These are phyloP conservation scores for Drosophila mayaguana DNA, from an alignment of 2,888 invertebrate species.

Conservation along the genomic window DNA sequence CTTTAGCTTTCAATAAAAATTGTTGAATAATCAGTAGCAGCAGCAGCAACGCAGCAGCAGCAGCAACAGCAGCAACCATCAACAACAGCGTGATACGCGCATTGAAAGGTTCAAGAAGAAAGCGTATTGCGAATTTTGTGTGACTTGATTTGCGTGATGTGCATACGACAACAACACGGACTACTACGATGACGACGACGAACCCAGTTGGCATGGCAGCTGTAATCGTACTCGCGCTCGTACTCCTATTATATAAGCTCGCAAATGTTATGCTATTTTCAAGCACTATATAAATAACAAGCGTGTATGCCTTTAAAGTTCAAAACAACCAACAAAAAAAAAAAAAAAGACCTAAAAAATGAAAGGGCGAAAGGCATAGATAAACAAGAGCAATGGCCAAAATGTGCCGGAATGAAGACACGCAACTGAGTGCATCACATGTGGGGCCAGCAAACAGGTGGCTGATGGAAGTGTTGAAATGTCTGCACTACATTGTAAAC, in stretches of 20 bases:
- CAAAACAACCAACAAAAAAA: slow-evolving; percentile 2
- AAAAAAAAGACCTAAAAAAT: slow-evolving; percentile 34
- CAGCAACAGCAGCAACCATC: slow-evolving; percentile 36
- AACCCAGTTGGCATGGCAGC: slow-evolving; percentile 45
- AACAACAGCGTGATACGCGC: slow-evolving; percentile 56
- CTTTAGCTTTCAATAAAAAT: slow-evolving; percentile 78
- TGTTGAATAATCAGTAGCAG: slow-evolving; percentile 73
- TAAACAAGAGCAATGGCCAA: slow-evolving; percentile 39
- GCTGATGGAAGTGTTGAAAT: slow-evolving; percentile 18
- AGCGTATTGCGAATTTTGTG: slow-evolving; percentile 65
- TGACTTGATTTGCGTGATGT: slow-evolving; percentile 81
- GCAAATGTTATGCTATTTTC: slow-evolving; percentile 78
- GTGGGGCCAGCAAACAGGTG: not conserved
- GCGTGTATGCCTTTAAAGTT: slow-evolving; percentile 58
- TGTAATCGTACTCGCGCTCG: slow-evolving; percentile 27
- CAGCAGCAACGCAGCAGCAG: slow-evolving; percentile 28
- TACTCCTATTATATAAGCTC: slow-evolving; percentile 62
- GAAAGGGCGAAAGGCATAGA: slow-evolving; percentile 72
- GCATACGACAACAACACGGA: slow-evolving; percentile 56
- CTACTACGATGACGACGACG: slow-evolving; percentile 20
- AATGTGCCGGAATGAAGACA: slow-evolving; percentile 16
- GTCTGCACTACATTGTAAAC: not conserved
- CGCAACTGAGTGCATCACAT: slow-evolving; percentile 9
- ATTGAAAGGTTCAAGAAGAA: slow-evolving; percentile 75
- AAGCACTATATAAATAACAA: slow-evolving; percentile 74